Evolutionary conservation across 92 coral and sea anemone species (phyloP), one percentile per base, ranked within the genome.

Genomic region (Phenganax marumi): DNA sequence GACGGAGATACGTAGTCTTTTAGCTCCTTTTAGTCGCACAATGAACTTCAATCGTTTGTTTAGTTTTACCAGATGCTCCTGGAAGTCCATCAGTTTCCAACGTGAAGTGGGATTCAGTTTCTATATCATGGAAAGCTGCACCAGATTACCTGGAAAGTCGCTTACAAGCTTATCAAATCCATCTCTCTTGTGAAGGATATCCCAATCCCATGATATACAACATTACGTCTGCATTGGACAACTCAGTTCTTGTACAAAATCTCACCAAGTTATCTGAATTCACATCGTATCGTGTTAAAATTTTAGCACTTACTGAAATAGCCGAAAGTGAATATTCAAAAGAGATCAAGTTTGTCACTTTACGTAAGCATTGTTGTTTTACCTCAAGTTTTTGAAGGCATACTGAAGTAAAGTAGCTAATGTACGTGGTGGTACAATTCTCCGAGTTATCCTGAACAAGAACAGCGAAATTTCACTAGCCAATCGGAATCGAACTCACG

Each of bases 121-220:
- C 49, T 12, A 6, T 78, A 43, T 17, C 10, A 17, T 78, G 71
- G 83, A 50, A 19, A n/a, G 83, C 83, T 10, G 83, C 83, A 11
- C 39, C 43, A 39, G 83, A 78, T 78, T 60, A 43, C 50, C 5
- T 16, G 23, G 83, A 78, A 61, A 78, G 83, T 62, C 83, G 73
- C 10, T 57, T 78, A 12, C 43, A 17, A 21, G 50, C 49, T 23
- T 78, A 78, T 25, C 10, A 60, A 7, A 23, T 78, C 51, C 71
- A 48, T 18, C 17, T 60, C 7, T 17, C 43, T 3, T 18, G 63
- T 12, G 52, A 2, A 3, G 17, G 8, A 12, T 16, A 50, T 10
- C 47, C 47, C 19, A 6, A 47, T 18, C 61, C 47, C 1, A 10
- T 14, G 48, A 14, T 17, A 14, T 1, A 0, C 51, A 43, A 61